These are phyloP conservation scores for Spisula solida DNA, from an alignment of 2,888 invertebrate species.

Conservation along the genomic window DNA sequence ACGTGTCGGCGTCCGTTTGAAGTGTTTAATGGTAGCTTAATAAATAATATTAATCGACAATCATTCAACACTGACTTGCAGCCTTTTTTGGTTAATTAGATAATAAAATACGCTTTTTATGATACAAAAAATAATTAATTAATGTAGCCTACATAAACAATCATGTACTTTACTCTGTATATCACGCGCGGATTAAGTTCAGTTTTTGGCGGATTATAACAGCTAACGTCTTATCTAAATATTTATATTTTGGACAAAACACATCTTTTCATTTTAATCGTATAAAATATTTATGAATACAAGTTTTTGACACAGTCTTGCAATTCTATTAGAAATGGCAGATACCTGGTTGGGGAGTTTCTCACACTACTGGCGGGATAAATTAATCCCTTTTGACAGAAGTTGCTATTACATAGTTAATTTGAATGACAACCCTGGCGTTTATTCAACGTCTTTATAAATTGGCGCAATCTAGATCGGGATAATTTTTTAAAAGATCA, in stretches of 20 bases:
- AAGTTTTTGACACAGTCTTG: conserved; percentile 5
- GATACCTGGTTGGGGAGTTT: background rate
- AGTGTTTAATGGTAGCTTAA: background rate
- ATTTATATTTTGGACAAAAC: background rate
- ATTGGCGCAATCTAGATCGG: background rate
- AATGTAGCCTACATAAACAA: too few relatives aligned
- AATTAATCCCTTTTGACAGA: background rate
- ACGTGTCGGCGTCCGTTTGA: conserved; percentile 35
- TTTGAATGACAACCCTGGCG: background rate
- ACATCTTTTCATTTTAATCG: background rate
- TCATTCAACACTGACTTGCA: background rate
- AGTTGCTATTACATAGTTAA: background rate
- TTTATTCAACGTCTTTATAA: background rate
- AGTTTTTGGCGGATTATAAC: too few relatives aligned
- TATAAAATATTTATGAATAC: background rate
- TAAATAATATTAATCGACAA: background rate
- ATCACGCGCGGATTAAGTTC: too few relatives aligned
- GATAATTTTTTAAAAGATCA: background rate
- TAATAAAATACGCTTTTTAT: background rate
- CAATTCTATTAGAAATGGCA: background rate
- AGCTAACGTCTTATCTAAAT: background rate
- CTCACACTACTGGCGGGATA: background rate
- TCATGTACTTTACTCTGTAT: too few relatives aligned
- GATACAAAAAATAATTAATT: background rate
- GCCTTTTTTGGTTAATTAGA: background rate